Conservation (phyloP, 2,888 invertebrate species). For the Euspilapteryx auroguttella region DNA sequence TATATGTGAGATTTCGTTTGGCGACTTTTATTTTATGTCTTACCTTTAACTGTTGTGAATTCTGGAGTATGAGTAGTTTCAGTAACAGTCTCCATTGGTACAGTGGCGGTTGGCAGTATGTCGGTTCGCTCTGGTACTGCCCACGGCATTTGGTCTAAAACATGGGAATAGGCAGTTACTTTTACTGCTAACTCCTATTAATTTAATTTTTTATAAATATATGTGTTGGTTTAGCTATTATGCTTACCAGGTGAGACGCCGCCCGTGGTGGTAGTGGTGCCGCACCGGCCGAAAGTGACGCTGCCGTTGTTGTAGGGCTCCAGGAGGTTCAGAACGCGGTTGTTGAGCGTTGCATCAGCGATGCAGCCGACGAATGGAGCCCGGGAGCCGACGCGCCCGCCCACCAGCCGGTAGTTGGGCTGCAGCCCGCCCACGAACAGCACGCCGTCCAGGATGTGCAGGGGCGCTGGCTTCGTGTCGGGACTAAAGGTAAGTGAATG, state of each 20-base stretch:
- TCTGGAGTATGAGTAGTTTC: neutral
- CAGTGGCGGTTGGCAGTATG: neutral
- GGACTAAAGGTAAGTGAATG: slow-evolving; percentile 48
- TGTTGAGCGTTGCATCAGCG: slow-evolving; percentile 89
- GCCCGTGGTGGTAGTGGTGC: slow-evolving; percentile 28
- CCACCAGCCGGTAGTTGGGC: slow-evolving; percentile 50
- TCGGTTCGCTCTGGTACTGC: neutral
- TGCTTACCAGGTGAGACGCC: slow-evolving; percentile 32
- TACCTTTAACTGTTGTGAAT: slow-evolving; percentile 6
- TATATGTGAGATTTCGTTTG: no score
- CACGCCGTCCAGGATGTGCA: slow-evolving; percentile 68
- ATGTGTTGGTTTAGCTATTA: no score
- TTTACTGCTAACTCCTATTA: neutral
- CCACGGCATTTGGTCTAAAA: neutral
- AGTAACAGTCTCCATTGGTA: neutral
- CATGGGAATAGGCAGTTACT: neutral
- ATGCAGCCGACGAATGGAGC: slow-evolving; percentile 86
- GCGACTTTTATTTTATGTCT: slow-evolving; percentile 8
- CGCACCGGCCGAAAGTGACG: slow-evolving; percentile 28
- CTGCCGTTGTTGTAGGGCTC: slow-evolving; percentile 30
- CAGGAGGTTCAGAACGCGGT: slow-evolving; percentile 47
- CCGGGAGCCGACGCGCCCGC: slow-evolving; percentile 58
- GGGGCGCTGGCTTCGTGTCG: slow-evolving; percentile 56
- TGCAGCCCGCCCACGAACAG: slow-evolving; percentile 89
- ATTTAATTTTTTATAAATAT: neutral